These are phyloP conservation scores for Pristis pectinata DNA, from an alignment of 2,797 vertebrate species.

Conservation along the genomic window DNA sequence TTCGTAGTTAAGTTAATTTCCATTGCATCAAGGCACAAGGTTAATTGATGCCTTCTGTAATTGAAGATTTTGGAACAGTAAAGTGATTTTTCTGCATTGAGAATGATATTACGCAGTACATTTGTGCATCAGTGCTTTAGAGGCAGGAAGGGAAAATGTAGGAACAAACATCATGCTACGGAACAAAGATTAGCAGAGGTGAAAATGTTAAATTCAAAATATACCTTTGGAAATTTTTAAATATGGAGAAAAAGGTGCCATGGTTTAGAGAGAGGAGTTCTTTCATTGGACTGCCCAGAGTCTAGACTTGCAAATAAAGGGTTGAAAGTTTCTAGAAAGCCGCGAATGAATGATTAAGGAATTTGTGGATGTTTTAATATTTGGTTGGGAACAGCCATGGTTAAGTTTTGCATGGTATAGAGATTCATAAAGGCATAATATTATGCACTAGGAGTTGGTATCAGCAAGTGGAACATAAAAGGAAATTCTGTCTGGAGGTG, in stretches of 20 bases:
- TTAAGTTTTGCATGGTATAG: background rate
- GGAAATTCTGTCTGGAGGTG: background rate
- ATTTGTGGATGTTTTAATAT: background rate
- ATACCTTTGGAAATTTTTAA: background rate
- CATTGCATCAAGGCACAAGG: background rate
- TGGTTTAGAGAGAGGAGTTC: no score
- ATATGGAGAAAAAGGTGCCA: background rate
- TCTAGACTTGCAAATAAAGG: background rate
- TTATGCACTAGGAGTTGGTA: background rate
- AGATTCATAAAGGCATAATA: background rate
- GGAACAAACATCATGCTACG: background rate
- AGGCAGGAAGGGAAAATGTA: background rate
- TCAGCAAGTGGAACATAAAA: background rate
- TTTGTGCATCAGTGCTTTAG: background rate
- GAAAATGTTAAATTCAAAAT: background rate
- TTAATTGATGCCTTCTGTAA: background rate
- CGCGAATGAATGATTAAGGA: background rate
- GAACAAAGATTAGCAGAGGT: background rate
- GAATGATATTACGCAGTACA: no score
- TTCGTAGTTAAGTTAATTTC: background rate
- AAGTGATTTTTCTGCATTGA: background rate
- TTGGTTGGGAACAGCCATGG: background rate
- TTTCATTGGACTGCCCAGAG: background rate
- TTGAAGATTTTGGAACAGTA: background rate
- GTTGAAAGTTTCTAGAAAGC: background rate